Percentiles rank a stretch among this genome's conserved stretches.
Conservation (phyloP, 2,797 vertebrate genomes). For the Enteromius thamalakanensis region DNA sequence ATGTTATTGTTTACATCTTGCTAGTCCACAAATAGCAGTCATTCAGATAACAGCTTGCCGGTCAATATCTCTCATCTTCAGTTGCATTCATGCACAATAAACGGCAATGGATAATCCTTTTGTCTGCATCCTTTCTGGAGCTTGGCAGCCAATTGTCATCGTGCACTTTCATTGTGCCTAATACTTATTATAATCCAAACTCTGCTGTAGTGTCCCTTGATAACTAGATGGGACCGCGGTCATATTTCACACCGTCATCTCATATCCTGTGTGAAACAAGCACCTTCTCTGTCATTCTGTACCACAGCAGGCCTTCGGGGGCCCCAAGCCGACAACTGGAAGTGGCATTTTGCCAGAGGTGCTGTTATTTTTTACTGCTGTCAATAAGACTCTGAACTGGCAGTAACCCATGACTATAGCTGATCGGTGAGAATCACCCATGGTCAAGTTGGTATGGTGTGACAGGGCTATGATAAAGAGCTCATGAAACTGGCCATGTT, state of each 20-base stretch:
- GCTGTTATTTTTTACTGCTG: conserved; percentile 55
- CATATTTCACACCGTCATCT: conserved; percentile 21
- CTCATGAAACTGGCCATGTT: conserved; percentile 23
- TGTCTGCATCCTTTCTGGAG: background rate
- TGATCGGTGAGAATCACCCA: conserved; percentile 28
- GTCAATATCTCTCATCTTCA: conserved; percentile 20
- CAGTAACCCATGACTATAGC: conserved; percentile 26
- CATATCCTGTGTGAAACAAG: conserved; percentile 12
- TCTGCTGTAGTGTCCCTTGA: background rate
- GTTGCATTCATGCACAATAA: conserved; percentile 17
- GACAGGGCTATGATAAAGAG: conserved; percentile 22
- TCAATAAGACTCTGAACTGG: conserved; percentile 41
- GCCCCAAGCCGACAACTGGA: conserved; percentile 10
- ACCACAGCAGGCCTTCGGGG: conserved; percentile 22
- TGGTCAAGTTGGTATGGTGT: conserved; percentile 32
- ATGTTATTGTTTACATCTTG: conserved; percentile 15
- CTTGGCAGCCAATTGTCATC: conserved; percentile 6
- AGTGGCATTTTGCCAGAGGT: conserved; percentile 51
- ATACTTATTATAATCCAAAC: background rate
- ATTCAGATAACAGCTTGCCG: conserved; percentile 17
- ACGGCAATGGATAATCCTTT: conserved; percentile 3
- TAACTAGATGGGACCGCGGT: background rate
- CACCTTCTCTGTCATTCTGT: conserved; percentile 9
- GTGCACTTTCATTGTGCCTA: background rate
- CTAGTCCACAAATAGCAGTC: conserved; percentile 20